A percentile compares a stretch with the other conserved stretches of the same genome.
These are phyloP conservation scores for Acrobasis consociella DNA, from an alignment of 2,888 invertebrate genomes.

Conservation along the genomic window DNA sequence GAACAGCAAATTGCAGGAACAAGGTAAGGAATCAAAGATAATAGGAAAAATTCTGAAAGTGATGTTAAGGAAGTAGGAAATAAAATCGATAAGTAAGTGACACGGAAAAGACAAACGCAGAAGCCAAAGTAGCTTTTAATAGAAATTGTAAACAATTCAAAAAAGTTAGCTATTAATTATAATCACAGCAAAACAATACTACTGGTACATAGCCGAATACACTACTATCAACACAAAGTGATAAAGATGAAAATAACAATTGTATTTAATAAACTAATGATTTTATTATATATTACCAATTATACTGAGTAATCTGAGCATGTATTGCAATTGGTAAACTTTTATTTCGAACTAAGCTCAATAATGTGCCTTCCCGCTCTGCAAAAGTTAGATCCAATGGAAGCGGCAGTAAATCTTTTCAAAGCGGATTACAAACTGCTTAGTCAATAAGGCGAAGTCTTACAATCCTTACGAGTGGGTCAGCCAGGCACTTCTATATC, in stretches of 20 bases:
- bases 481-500: slow-evolving; percentile 47
- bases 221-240: not conserved
- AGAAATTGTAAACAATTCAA: not conserved
- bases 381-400: slow-evolving; percentile 14
- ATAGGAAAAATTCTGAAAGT: not conserved
- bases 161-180: too few relatives aligned
- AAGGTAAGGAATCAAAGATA: not conserved
- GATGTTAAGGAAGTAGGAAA: slow-evolving; percentile 6
- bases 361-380: not conserved
- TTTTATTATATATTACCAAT: too few relatives aligned
- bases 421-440: slow-evolving; percentile 59
- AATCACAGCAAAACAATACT: too few relatives aligned
- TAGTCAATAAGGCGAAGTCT: slow-evolving; percentile 52
- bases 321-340: not conserved
- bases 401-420: slow-evolving; percentile 41
- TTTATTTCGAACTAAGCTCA: not conserved
- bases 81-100: not conserved
- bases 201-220: too few relatives aligned
- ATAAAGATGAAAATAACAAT: not conserved
- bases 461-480: slow-evolving; percentile 48
- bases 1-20: slow-evolving; percentile 3
- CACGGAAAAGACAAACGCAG: not conserved
- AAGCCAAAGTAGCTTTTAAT: not conserved
- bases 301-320: too few relatives aligned
- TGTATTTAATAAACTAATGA: too few relatives aligned